phyloP scores from a whole-genome alignment of 2,113 vertebrate species.

The Rhinolophus ferrumequinum region DNA sequence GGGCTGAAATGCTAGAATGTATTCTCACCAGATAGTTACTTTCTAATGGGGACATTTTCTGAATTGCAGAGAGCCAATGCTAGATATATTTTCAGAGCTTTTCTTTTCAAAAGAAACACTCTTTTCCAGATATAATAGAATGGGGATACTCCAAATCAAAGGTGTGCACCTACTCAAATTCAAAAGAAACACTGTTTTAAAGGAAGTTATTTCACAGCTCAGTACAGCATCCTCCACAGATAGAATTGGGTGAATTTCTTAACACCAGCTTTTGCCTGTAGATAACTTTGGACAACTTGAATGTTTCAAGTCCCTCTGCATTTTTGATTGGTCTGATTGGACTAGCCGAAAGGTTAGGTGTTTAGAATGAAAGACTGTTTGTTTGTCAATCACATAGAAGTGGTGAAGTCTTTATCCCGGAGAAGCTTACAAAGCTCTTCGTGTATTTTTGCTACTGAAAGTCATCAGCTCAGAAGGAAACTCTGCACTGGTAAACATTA shows the following conservation, averaged over 20 bases:
- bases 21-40: neutral
- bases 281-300: constrained; percentile 63
- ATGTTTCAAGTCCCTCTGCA: constrained; percentile 54
- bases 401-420: neutral
- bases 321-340: constrained; percentile 65
- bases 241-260: neutral
- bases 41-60: neutral
- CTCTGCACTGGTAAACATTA: constrained; percentile 79
- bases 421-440: constrained; percentile 54
- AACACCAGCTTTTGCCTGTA: constrained; percentile 48
- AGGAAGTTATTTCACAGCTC: constrained; percentile 22
- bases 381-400: constrained; percentile 59
- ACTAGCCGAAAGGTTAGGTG: constrained; percentile 46
- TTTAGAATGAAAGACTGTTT: constrained; percentile 47
- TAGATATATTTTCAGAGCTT: neutral
- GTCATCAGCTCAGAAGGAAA: constrained; percentile 70
- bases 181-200: neutral
- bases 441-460: constrained; percentile 70
- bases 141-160: constrained; percentile 27
- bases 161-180: neutral
- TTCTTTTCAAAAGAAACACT: constrained; percentile 1
- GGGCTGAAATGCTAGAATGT: neutral
- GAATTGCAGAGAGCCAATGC: constrained; percentile 6
- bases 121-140: constrained; percentile 41
- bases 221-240: neutral